These are phyloP conservation scores for Todiramphus saurophagus DNA, from an alignment of 2,113 vertebrate genomes.

Conservation along the genomic window DNA sequence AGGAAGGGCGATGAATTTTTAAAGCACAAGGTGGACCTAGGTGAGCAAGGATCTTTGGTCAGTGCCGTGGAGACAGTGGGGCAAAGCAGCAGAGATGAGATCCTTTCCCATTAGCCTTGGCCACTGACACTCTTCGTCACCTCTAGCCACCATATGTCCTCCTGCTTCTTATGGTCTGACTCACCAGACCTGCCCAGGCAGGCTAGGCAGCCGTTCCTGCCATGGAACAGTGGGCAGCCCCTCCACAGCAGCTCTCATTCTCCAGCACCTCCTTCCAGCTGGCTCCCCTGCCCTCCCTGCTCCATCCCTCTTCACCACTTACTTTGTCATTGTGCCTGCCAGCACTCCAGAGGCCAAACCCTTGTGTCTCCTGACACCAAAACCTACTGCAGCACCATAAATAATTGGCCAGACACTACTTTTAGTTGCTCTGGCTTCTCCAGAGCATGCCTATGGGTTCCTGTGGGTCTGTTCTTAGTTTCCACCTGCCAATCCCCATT, in stretches of 20 bases:
- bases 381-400: neutral
- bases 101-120: neutral
- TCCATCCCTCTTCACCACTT: neutral
- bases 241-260: accelerated
- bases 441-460: neutral
- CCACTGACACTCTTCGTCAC: neutral
- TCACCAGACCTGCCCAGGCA: neutral
- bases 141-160: neutral
- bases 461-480: neutral
- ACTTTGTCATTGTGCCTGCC: neutral
- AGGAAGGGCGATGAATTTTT: neutral
- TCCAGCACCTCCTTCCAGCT: neutral
- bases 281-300: neutral
- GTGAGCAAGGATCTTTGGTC: neutral
- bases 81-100: neutral
- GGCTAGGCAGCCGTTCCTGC: neutral
- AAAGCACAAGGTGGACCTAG: neutral
- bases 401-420: neutral
- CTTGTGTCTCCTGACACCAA: neutral
- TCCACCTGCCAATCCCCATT: neutral
- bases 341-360: neutral
- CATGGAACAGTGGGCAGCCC: neutral
- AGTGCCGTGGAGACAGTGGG: neutral
- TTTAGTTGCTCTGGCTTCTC: neutral
- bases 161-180: neutral